Base-by-base conservation (phyloP, 2,888 invertebrate species). In the Drosophila greeni region DNA sequence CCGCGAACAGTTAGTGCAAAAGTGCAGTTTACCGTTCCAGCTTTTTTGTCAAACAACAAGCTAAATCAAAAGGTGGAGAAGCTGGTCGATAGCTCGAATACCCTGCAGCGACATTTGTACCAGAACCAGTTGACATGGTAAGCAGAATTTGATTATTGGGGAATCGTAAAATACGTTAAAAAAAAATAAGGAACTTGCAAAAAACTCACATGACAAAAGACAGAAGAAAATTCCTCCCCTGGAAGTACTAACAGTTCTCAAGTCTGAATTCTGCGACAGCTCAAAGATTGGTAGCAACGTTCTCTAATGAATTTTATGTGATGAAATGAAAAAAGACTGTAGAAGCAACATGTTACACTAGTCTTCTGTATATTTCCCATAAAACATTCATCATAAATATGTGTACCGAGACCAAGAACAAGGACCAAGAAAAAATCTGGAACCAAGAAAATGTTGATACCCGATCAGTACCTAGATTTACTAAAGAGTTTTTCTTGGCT, bases 11-110 rank as follows among this genome's bases (percentile, higher is more conserved):
- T 79, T 78, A 81, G 65, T 60, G 53, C 54, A 54, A 68, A 53
- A 53, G 59, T 61, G 61, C 53, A 48, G 47, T 64, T 72, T 80
- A 69, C 83, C 81, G 82, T 77, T 82, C 34, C 34, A 62, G n/a
- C 33, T 61, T 65, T 72, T 72, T 80, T 76, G 77, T 77, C 75
- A 71, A 76, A 66, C 77, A 79, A 73, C 82, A 62, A 73, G 67
- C 75, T 33, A 49, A 80, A 78, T 51, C 37, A 47, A 26, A 48
- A 45, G 36, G n/a, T 9, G 20, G 37, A 40, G 14, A 39, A 45
- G 29, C 58, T 51, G 34, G 61, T 49, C 40, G 61, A 29, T 12
- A 12, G 12, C 23, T 11, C 2, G 24, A 16, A 43, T 62, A 62
- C 61, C 29, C 61, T 61, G 23, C n/a, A 24, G 18, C 26, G 26